These are phyloP conservation scores for Nymphalis polychloros DNA, from an alignment of 2,888 invertebrate species.

Conservation along the genomic window DNA sequence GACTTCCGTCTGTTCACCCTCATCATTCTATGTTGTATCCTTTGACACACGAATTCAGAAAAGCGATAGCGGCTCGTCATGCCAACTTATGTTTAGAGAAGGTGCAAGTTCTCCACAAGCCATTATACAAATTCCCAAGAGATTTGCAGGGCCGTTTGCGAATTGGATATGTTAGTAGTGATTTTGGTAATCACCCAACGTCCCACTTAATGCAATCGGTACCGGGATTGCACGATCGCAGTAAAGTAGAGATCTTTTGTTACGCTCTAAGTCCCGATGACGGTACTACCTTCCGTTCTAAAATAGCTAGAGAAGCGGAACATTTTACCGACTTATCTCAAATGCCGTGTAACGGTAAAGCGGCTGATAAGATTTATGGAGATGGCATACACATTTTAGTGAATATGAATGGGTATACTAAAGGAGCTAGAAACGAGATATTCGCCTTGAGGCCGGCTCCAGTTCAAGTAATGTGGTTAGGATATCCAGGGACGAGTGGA, in stretches of 20 bases:
- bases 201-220: conserved; percentile 99
- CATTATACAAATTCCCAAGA: conserved; percentile 89
- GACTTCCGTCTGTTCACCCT: conserved; percentile 99
- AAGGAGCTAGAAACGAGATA: conserved; percentile 99
- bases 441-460: conserved; percentile 98
- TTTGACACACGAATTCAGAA: conserved; percentile 95
- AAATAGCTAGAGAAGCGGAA: conserved; percentile 96
- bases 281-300: conserved; percentile 98
- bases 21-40: conserved; percentile 99
- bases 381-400: conserved; percentile 99
- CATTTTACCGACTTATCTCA: conserved; percentile 98
- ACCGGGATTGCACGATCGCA: conserved; percentile 94
- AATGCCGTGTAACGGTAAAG: conserved; percentile 97
- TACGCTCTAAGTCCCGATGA: conserved; percentile 98
- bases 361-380: conserved; percentile 96
- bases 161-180: conserved; percentile 99
- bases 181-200: conserved; percentile 99
- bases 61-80: conserved; percentile 97
- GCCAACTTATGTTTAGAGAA: conserved; percentile 99
- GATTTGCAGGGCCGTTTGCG: conserved; percentile 88
- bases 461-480: conserved; percentile 99
- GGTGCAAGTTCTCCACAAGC: conserved; percentile 96
- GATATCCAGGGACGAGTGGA: conserved; percentile 99
- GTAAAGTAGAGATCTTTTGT: conserved; percentile 94
- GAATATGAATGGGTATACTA: conserved; percentile 99